phyloP scores from a whole-genome alignment of 2,888 invertebrate genomes.

The Scrobipalpa costella region DNA sequence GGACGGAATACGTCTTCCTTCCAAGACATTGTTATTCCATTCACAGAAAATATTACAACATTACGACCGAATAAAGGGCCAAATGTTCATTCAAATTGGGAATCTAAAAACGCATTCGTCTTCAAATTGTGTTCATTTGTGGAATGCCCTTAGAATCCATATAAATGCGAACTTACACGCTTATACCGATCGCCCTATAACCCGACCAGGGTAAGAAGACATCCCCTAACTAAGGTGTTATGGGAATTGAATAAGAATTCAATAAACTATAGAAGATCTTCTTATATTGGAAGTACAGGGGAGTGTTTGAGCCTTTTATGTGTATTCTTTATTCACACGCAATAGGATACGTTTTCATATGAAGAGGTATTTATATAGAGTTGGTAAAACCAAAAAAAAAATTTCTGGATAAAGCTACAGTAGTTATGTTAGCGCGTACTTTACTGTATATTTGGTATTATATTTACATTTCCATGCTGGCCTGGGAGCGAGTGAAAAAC shows the following conservation, averaged over 20 bases:
- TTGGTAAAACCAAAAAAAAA: slow-evolving; percentile 30
- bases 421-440: too few species aligned
- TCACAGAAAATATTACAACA: slow-evolving; percentile 58
- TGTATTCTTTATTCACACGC: slow-evolving; percentile 67
- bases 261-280: slow-evolving; percentile 47
- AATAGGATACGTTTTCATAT: slow-evolving; percentile 53
- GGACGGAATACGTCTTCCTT: neutral
- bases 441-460: too few species aligned
- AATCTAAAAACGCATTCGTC: slow-evolving; percentile 70
- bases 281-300: slow-evolving; percentile 51
- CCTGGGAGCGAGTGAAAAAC: too few species aligned
- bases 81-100: slow-evolving; percentile 66
- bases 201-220: slow-evolving; percentile 46
- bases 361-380: slow-evolving; percentile 43
- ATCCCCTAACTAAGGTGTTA: slow-evolving; percentile 37
- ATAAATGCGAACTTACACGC: slow-evolving; percentile 68
- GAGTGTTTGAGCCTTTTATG: slow-evolving; percentile 56
- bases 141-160: slow-evolving; percentile 74
- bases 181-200: slow-evolving; percentile 49
- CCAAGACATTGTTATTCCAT: slow-evolving; percentile 14
- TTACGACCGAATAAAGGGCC: slow-evolving; percentile 59
- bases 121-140: slow-evolving; percentile 78
- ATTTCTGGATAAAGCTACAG: too few species aligned
- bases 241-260: slow-evolving; percentile 36
- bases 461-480: too few species aligned